Base-by-base conservation (phyloP, 2,113 vertebrate genomes). In the Cranoglanis bouderius region DNA sequence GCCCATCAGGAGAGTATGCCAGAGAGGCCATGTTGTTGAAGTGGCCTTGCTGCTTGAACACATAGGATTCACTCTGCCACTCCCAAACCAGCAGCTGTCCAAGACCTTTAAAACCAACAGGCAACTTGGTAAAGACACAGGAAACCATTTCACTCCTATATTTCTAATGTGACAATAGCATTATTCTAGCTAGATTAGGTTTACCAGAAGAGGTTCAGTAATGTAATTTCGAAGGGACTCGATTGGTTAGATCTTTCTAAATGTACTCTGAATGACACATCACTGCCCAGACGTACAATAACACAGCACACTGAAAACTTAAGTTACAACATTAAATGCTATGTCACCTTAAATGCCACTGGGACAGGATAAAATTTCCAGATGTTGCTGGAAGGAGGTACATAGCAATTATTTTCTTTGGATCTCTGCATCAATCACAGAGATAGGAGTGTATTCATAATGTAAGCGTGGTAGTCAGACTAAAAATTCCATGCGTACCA, bases 41-140 rank as follows among this genome's bases (percentile, higher is more conserved):
- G 92, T 99, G 98, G 0, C 98, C 98, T 91, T 99, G 98, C 93
- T 99, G 98, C 93, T 99, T 99, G 90, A 99, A 96, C 87, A 99
- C 96, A 0, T 98, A 99, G 21, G 98, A 99, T 88, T 99, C 98
- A 0, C 98, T 99, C 95, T 99, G 98, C 98, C 98, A 99, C 87
- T 99, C 98, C 98, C 98, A 99, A 75, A 99, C 98, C 93, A 99
- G 94, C 89, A 99, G 96, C 95, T 99, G 98, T 6, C 98, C 98
- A 93, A 98, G 92, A 90, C 97, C 98, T 99, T 90, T 0, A 46
- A 92, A 46, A 88, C 10, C 75, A 0, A 84, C 29, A 92, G 2
- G 24, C 9, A 49, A 65, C 21, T 10, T 53, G 21, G 7, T 29
- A 87, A 29, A 0, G 2, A 55, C 10, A 57, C 29, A 65, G 40